A percentile compares a stretch with the other conserved stretches of the same genome.
These are phyloP conservation scores for Furcifer pardalis DNA, from an alignment of 2,797 vertebrate species.

Conservation along the genomic window DNA sequence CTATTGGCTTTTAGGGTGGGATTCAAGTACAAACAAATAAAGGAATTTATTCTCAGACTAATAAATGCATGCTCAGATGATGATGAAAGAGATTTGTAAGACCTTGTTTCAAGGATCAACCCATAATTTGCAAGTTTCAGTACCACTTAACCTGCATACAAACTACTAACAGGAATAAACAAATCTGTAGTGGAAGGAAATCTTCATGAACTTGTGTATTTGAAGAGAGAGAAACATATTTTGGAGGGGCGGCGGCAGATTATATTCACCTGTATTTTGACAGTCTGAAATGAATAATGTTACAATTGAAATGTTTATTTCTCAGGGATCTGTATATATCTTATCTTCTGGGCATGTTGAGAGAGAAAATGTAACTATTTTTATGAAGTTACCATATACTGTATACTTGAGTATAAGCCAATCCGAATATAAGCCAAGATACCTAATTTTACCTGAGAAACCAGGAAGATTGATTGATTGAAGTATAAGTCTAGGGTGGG, in stretches of 20 bases:
- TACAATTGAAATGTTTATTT: not conserved
- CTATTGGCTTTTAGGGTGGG: too few species aligned
- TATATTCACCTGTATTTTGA: not conserved
- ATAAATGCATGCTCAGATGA: not conserved
- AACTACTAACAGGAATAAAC: not conserved
- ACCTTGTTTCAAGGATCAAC: not conserved
- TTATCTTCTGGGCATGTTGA: not conserved
- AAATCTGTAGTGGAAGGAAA: not conserved
- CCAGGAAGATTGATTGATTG: too few species aligned
- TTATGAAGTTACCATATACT: too few species aligned
- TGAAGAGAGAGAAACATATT: not conserved
- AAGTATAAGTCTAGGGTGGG: too few species aligned
- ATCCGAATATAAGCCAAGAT: too few species aligned
- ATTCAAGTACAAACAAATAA: too few species aligned
- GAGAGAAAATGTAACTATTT: not conserved
- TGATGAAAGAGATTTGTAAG: not conserved
- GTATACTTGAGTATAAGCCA: too few species aligned
- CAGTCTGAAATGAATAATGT: not conserved
- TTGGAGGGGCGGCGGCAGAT: too few species aligned
- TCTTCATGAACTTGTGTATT: not conserved
- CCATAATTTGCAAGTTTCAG: not conserved
- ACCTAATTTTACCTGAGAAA: too few species aligned
- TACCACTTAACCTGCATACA: not conserved
- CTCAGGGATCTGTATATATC: not conserved
- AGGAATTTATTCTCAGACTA: not conserved